Evolutionary conservation across 2,888 invertebrate genomes (phyloP).

Genomic region (Lacanobia oleracea): DNA sequence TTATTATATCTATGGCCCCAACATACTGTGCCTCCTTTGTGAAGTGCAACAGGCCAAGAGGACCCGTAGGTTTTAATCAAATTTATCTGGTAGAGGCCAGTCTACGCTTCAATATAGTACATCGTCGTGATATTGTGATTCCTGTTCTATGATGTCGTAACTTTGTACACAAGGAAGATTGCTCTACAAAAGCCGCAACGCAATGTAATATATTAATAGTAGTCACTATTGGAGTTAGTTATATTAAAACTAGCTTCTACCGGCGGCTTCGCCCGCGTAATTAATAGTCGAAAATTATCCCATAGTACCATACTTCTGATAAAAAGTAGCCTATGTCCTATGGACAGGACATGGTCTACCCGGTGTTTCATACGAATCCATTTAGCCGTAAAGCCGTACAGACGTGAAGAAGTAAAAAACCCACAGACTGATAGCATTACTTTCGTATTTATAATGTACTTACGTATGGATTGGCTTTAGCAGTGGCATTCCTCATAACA

Average conservation of each 20-base stretch:
- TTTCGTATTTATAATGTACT: too few relatives aligned
- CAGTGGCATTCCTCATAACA: too few relatives aligned
- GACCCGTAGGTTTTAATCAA: neutral
- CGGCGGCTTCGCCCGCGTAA: too few relatives aligned
- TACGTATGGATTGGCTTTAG: neutral
- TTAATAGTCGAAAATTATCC: too few relatives aligned
- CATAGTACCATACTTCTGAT: too few relatives aligned
- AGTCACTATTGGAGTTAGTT: neutral
- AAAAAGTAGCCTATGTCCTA: too few relatives aligned
- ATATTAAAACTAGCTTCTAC: neutral
- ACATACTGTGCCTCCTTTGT: neutral
- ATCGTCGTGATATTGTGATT: neutral
- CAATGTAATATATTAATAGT: neutral
- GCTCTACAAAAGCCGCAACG: neutral
- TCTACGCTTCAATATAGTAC: neutral
- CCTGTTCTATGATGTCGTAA: neutral
- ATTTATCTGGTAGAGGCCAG: neutral
- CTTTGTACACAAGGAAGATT: neutral
- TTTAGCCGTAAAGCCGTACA: too few relatives aligned
- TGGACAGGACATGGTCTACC: too few relatives aligned
- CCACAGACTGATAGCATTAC: too few relatives aligned
- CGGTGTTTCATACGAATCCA: too few relatives aligned
- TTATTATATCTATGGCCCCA: too few relatives aligned
- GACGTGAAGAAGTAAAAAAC: too few relatives aligned
- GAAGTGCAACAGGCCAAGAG: neutral